These are phyloP conservation scores for Leucozona laternaria DNA, from an alignment of 2,888 invertebrate genomes.

Conservation along the genomic window DNA sequence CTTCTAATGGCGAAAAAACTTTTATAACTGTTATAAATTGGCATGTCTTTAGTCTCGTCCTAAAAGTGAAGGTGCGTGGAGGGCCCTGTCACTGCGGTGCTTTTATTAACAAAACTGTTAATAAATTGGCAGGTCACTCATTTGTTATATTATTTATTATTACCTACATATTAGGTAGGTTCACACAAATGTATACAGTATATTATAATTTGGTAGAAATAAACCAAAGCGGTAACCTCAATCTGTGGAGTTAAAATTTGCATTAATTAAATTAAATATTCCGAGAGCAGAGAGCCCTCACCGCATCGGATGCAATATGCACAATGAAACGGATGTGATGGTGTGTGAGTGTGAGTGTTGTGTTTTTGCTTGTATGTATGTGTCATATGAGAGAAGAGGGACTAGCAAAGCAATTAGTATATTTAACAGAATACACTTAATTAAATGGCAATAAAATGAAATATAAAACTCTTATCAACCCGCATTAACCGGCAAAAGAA, in stretches of 20 bases:
- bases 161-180: too few species aligned
- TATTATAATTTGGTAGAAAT: background rate
- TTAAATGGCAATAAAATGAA: slow-evolving; percentile 73
- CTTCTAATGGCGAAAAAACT: too few species aligned
- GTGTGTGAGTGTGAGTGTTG: background rate
- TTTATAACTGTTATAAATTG: too few species aligned
- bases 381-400: slow-evolving; percentile 42
- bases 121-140: too few species aligned
- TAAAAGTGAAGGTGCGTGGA: too few species aligned
- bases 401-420: slow-evolving; percentile 69
- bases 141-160: too few species aligned
- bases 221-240: slow-evolving; percentile 10
- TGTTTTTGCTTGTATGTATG: slow-evolving; percentile 30
- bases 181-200: too few species aligned
- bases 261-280: slow-evolving; percentile 70
- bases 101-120: too few species aligned
- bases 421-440: slow-evolving; percentile 68
- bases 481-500: slow-evolving; percentile 13
- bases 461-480: slow-evolving; percentile 49
- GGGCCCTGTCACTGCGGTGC: too few species aligned
- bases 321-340: background rate
- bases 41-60: too few species aligned
- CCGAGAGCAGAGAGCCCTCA: slow-evolving; percentile 31
- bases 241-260: slow-evolving; percentile 44
- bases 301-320: background rate